Percentiles rank a stretch among this genome's conserved stretches.
Evolutionary conservation across 37 sponge, comb jelly and placozoan species (phyloP).

Genomic region (Petrosia ficiformis): DNA sequence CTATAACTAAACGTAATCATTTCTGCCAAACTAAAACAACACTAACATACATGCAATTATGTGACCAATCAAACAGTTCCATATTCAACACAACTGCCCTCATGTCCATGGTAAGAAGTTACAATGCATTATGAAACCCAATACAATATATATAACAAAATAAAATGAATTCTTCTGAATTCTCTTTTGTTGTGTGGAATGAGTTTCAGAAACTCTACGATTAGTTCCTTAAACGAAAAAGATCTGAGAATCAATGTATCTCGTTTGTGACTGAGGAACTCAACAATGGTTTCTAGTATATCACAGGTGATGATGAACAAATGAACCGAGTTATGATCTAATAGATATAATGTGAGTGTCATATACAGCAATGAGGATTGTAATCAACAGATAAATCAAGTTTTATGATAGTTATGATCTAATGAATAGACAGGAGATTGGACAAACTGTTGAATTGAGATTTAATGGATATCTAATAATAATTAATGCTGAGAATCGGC

Average conservation of each 20-base stretch:
- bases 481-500: no score
- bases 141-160: slow-evolving; percentile 52
- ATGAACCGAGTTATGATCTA: slow-evolving; percentile 89
- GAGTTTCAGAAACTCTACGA: background rate
- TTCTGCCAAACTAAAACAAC: no score
- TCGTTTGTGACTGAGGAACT: background rate
- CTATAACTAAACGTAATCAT: no score
- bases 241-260: background rate
- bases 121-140: slow-evolving; percentile 75
- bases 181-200: background rate
- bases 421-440: no score
- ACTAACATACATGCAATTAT: no score
- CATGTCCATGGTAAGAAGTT: slow-evolving; percentile 94
- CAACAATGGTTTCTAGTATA: slow-evolving; percentile 76
- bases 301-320: slow-evolving; percentile 73
- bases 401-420: no score
- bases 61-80: no score
- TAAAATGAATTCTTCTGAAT: slow-evolving; percentile 36
- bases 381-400: no score
- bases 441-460: no score
- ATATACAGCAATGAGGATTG: slow-evolving; percentile 16
- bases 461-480: no score
- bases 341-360: no score
- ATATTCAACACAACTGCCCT: slow-evolving; percentile 2
- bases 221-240: background rate